Percentiles rank a stretch among this genome's conserved stretches.
Conservation (phyloP, 2,797 vertebrate genomes). For the Chaetodon trifasciatus region DNA sequence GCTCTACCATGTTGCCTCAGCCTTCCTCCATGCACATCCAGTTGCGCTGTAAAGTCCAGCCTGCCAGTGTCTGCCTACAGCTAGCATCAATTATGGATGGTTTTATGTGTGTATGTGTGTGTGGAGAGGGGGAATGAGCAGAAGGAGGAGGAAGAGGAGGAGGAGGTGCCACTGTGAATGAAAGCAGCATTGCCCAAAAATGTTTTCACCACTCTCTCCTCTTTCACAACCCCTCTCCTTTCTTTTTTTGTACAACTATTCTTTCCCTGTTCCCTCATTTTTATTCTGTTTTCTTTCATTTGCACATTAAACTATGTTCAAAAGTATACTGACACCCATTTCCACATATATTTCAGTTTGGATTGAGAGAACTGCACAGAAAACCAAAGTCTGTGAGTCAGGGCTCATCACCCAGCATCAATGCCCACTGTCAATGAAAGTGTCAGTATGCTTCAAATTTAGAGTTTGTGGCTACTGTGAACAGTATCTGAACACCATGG, state of each 20-base stretch:
- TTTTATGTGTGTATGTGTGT: slow-evolving; percentile 56
- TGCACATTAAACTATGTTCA: not conserved
- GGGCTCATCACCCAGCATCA: not conserved
- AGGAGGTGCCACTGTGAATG: slow-evolving; percentile 81
- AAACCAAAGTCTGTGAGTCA: not conserved
- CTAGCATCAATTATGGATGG: slow-evolving; percentile 86
- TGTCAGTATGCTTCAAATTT: not conserved
- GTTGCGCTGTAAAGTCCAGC: slow-evolving; percentile 87
- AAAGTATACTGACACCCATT: not conserved
- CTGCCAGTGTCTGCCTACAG: slow-evolving; percentile 89
- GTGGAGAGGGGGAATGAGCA: slow-evolving; percentile 59
- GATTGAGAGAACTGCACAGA: not conserved
- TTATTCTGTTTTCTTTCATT: not conserved
- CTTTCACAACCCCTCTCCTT: not conserved
- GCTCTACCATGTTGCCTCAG: slow-evolving; percentile 89
- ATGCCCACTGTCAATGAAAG: not conserved
- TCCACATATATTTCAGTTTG: not conserved
- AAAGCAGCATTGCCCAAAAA: slow-evolving; percentile 67
- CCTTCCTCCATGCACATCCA: slow-evolving; percentile 90
- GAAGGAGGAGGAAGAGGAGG: slow-evolving; percentile 69
- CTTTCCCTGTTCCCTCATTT: not conserved
- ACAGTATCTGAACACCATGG: not conserved
- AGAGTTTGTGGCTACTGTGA: not conserved
- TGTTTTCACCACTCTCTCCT: slow-evolving; percentile 25
- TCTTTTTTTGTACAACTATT: not conserved